Evolutionary conservation across 2,797 vertebrate genomes (phyloP).

Genomic region (Hoplostethus mediterraneus): DNA sequence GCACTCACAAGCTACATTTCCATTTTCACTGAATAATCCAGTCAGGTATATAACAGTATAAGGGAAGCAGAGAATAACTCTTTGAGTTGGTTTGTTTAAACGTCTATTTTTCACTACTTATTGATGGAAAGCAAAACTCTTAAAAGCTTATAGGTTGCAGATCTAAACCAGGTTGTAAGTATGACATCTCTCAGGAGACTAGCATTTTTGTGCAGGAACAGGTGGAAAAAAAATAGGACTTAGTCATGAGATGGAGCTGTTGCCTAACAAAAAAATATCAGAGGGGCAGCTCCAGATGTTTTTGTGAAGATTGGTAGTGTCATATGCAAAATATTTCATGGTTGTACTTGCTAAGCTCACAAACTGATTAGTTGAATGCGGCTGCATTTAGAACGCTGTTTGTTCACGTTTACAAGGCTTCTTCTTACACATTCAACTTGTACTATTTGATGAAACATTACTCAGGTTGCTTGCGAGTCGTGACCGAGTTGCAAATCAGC

Average conservation of each 20-base stretch:
- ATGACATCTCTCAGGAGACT: slow-evolving; percentile 10
- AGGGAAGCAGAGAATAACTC: slow-evolving; percentile 16
- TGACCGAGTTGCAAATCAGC: slow-evolving; percentile 38
- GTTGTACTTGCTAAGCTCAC: slow-evolving; percentile 7
- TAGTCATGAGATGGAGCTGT: slow-evolving; percentile 35
- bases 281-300: slow-evolving; percentile 32
- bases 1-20: slow-evolving; percentile 29
- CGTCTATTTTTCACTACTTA: slow-evolving; percentile 5
- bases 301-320: slow-evolving; percentile 39
- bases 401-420: neutral
- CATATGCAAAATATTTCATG: slow-evolving; percentile 37
- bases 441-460: neutral
- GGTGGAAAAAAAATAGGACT: neutral
- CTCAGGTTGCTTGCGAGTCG: slow-evolving; percentile 17
- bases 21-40: slow-evolving; percentile 61
- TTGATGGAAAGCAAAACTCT: neutral
- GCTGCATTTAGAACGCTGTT: neutral
- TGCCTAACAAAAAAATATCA: slow-evolving; percentile 8
- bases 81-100: slow-evolving; percentile 49
- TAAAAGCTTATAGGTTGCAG: neutral
- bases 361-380: slow-evolving; percentile 11
- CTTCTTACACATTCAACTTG: neutral
- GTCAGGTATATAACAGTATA: slow-evolving; percentile 40
- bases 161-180: neutral
- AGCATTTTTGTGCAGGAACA: neutral